Evolutionary conservation across 2,113 vertebrate species (phyloP), one percentile per base, ranked within the genome.

Genomic region (Eudyptes chrysolophus): DNA sequence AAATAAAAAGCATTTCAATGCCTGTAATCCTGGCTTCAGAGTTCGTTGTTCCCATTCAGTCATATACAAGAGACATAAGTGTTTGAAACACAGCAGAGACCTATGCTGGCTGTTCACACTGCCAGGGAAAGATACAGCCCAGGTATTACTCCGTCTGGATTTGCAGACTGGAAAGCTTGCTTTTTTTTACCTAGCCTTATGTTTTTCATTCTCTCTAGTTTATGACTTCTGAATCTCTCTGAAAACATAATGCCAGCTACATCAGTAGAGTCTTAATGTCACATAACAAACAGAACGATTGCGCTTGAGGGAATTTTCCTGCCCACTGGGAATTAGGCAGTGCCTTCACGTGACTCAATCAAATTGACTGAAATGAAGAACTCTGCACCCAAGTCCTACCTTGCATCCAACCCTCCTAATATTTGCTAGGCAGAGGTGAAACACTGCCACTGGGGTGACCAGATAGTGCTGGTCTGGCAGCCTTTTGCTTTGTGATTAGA

Each of bases 381-480:
- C 29, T 44, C 36, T 34, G 24, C 13, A 9, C 30, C 20, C n/a
- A 42, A 42, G 19, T 62, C 44, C 44, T 42, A 22, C 68, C 49
- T 69, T 51, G 29, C 8, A 16, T 7, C 19, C 42, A 54, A 4
- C 18, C 10, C 14, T 64, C 29, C 19, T 2, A 0, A 2, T 4
- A 4, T 51, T 61, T 46, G 1, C 29, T 27, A 64, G 27, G 25
- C 46, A 64, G 64, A 81, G 20, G 10, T 22, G 8, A 52, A 86
- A 60, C 16, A 3, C 2, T 64, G 16, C 30, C 25, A 8, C 25
- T 11, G 13, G 6, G 10, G 12, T 40, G 51, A 79, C 24, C 44
- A 54, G 20, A 24, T 27, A 82, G n/a, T 1, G 0, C 15, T 40
- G 27, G 7, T 42, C 51, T 9, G 9, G 18, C 20, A 2, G 48